Percentiles rank a stretch among this genome's conserved stretches.
Conservation (phyloP, 92 coral and sea anemone species). For the Palythoa grandis region DNA sequence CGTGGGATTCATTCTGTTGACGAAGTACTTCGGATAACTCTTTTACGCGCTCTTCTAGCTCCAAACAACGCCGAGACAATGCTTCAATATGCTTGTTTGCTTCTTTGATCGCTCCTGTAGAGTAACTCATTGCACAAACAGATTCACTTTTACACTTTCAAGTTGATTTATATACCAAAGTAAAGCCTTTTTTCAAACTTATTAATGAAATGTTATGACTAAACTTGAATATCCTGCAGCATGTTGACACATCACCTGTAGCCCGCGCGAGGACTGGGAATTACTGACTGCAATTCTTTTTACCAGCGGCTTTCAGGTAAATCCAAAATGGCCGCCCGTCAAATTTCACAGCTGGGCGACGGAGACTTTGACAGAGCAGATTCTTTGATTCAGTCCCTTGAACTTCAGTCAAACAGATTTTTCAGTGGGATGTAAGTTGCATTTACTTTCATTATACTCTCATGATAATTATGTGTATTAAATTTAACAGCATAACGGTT, state of each 20-base stretch:
- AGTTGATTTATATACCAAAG: background rate
- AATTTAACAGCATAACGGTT: too few relatives aligned
- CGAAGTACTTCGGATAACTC: conserved; percentile 76
- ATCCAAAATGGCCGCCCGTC: conserved; percentile 67
- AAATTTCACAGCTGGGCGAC: conserved; percentile 42
- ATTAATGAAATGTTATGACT: background rate
- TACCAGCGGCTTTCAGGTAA: conserved; percentile 48
- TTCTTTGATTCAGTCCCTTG: conserved; percentile 72
- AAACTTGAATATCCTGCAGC: background rate
- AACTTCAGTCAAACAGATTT: conserved; percentile 85
- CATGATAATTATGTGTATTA: too few relatives aligned
- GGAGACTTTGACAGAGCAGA: conserved; percentile 73
- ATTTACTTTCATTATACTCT: background rate
- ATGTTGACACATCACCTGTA: conserved; percentile 15
- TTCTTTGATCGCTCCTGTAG: conserved; percentile 90
- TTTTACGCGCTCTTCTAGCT: conserved; percentile 81
- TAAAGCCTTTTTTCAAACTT: background rate
- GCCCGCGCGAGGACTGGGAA: conserved; percentile 34
- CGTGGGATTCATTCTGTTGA: conserved; percentile 82
- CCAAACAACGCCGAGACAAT: conserved; percentile 70
- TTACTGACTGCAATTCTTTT: background rate
- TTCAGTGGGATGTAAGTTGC: conserved; percentile 90
- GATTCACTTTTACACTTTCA: background rate
- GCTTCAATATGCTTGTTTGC: conserved; percentile 94
- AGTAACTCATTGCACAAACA: conserved; percentile 61